phyloP scores from a whole-genome alignment of 2,113 vertebrate species.

The Psilopogon haemacephalus region DNA sequence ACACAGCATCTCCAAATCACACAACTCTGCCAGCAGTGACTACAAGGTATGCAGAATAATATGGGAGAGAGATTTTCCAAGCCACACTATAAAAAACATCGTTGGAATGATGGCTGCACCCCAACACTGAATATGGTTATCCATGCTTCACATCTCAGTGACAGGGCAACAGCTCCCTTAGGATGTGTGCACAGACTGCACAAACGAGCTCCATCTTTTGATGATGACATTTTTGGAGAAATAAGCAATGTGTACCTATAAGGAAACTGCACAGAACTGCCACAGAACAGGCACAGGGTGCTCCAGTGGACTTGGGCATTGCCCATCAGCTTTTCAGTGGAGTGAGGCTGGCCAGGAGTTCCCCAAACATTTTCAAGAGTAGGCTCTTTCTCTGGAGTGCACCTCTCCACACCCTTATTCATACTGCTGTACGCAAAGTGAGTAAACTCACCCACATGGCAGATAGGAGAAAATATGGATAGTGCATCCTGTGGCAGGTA shows the following conservation, averaged over 20 bases:
- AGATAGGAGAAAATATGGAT: background rate
- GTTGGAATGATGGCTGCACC: background rate
- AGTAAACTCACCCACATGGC: background rate
- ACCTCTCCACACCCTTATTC: background rate
- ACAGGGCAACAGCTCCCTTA: background rate
- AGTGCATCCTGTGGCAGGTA: rapidly evolving
- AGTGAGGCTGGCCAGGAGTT: background rate
- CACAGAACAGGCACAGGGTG: background rate
- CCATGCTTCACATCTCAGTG: background rate
- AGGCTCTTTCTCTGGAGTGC: background rate
- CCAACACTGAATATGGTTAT: background rate
- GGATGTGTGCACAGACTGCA: background rate
- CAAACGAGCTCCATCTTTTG: background rate
- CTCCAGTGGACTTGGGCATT: background rate
- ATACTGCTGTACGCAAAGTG: background rate
- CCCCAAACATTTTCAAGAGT: background rate
- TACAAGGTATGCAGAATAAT: background rate
- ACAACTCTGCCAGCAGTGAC: background rate
- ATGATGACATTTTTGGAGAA: background rate
- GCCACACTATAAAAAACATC: background rate
- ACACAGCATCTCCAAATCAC: background rate
- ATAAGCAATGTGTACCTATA: background rate
- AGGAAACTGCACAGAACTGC: background rate
- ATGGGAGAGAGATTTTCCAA: background rate
- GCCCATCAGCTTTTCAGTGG: background rate